Evolutionary conservation across 1,140 invertebrate genomes (phyloP).

Genomic region (Aphaenogaster ashmeadi): DNA sequence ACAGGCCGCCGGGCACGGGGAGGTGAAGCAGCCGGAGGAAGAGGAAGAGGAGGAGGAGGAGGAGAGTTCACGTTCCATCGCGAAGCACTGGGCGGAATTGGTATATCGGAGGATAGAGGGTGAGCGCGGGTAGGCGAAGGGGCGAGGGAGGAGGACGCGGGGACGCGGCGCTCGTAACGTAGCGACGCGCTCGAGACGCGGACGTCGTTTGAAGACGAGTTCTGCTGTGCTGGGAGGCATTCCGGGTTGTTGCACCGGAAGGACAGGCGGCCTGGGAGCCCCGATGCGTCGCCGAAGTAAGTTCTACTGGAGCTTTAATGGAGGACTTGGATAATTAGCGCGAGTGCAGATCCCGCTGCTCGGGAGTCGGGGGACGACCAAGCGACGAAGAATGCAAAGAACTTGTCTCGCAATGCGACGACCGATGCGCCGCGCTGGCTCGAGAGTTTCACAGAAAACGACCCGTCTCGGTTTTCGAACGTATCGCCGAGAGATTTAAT

Average conservation of each 20-base stretch:
- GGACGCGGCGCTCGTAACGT: constrained; percentile 59
- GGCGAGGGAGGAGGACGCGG: constrained; percentile 12
- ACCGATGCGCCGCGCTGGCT: constrained; percentile 9
- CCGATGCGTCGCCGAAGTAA: constrained; percentile 55
- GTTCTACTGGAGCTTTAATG: constrained; percentile 56
- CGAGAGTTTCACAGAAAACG: constrained; percentile 1
- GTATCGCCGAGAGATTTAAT: constrained; percentile 22
- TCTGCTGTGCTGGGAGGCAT: constrained; percentile 63
- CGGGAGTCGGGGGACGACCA: constrained; percentile 23
- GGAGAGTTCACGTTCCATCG: constrained; percentile 73
- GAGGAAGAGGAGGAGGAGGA: constrained; percentile 23
- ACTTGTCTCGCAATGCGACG: constrained; percentile 47
- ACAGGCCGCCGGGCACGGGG: constrained; percentile 42
- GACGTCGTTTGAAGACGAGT: constrained; percentile 65
- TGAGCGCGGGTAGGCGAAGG: constrained; percentile 20
- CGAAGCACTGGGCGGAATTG: constrained; percentile 72
- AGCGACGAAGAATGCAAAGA: constrained; percentile 54
- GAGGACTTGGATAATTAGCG: constrained; percentile 70
- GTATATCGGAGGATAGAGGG: constrained; percentile 70
- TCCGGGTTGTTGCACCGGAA: constrained; percentile 71
- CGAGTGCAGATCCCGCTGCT: constrained; percentile 53
- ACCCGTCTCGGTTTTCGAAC: constrained; percentile 4
- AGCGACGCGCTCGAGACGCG: constrained; percentile 64
- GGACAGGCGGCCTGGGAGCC: constrained; percentile 63
- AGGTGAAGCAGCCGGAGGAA: not conserved